Conservation (phyloP, 1,140 invertebrate genomes). For the Cardiocondyla obscurior region DNA sequence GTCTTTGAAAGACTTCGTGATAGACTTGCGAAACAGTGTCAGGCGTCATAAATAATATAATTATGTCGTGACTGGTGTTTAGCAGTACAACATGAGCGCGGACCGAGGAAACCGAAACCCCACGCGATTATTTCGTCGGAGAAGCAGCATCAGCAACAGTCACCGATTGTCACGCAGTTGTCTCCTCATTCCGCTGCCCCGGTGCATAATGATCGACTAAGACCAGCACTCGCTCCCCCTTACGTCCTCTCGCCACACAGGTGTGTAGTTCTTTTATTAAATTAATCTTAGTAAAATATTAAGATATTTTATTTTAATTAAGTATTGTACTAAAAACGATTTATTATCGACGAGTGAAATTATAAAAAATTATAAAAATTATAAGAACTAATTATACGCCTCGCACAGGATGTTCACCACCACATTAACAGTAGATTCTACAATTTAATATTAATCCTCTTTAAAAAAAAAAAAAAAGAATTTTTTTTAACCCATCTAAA, state of each 20-base stretch:
- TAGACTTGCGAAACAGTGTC: neutral
- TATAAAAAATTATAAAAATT: too few relatives aligned
- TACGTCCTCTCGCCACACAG: slow-evolving; percentile 74
- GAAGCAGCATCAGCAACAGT: slow-evolving; percentile 75
- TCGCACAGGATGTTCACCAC: too few relatives aligned
- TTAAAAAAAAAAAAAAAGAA: neutral
- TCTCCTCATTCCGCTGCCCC: slow-evolving; percentile 72
- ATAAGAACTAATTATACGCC: neutral
- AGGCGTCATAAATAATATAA: slow-evolving; percentile 47
- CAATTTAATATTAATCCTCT: neutral
- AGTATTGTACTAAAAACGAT: too few relatives aligned
- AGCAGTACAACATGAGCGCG: slow-evolving; percentile 99
- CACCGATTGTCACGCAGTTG: slow-evolving; percentile 76
- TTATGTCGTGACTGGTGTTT: slow-evolving; percentile 71
- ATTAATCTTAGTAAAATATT: neutral
- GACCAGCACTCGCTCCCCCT: slow-evolving; percentile 61
- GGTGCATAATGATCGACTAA: slow-evolving; percentile 75
- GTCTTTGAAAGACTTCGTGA: neutral
- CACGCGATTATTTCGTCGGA: slow-evolving; percentile 79
- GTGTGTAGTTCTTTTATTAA: slow-evolving; percentile 61
- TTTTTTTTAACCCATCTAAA: too few relatives aligned
- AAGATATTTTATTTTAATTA: too few relatives aligned
- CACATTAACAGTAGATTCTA: neutral
- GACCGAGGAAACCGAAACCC: slow-evolving; percentile 95
- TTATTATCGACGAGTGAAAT: neutral